phyloP scores from a whole-genome alignment of 2,888 invertebrate species.

The Platycheirus albimanus region DNA sequence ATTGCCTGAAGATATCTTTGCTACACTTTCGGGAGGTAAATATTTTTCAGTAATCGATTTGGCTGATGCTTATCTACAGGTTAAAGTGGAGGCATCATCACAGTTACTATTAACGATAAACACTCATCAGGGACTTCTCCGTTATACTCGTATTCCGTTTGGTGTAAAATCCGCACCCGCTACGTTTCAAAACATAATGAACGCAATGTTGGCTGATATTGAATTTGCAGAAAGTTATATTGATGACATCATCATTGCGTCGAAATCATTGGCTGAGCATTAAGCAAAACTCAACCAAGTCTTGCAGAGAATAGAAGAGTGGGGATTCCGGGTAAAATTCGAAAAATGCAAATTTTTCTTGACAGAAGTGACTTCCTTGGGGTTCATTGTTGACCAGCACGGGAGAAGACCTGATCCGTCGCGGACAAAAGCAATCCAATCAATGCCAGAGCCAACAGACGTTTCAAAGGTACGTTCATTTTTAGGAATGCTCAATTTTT shows the following conservation, averaged over 20 bases:
- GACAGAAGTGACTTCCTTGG: constrained; percentile 37
- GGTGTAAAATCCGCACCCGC: constrained; percentile 75
- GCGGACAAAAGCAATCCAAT: constrained; percentile 35
- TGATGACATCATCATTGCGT: too few species aligned
- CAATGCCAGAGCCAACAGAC: constrained; percentile 68
- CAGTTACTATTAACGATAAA: too few species aligned
- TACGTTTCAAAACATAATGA: constrained; percentile 71
- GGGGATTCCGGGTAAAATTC: too few species aligned
- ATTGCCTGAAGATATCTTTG: constrained; percentile 17
- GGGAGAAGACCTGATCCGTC: too few species aligned
- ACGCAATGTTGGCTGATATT: constrained; percentile 67
- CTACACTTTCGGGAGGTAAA: constrained; percentile 52
- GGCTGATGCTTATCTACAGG: constrained; percentile 74
- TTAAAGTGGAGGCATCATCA: too few species aligned
- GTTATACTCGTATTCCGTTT: constrained; percentile 62
- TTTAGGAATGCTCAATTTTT: too few species aligned
- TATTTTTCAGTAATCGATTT: constrained; percentile 65
- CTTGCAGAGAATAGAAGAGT: too few species aligned
- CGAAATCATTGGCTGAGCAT: too few species aligned
- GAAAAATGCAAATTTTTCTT: too few species aligned
- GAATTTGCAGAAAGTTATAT: too few species aligned
- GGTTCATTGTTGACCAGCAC: constrained; percentile 16
- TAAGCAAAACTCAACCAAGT: too few species aligned
- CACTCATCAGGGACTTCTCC: background rate
- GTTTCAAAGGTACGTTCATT: too few species aligned